These are phyloP conservation scores for Alouatta palliata DNA, from an alignment of 2,113 vertebrate genomes.

Conservation along the genomic window DNA sequence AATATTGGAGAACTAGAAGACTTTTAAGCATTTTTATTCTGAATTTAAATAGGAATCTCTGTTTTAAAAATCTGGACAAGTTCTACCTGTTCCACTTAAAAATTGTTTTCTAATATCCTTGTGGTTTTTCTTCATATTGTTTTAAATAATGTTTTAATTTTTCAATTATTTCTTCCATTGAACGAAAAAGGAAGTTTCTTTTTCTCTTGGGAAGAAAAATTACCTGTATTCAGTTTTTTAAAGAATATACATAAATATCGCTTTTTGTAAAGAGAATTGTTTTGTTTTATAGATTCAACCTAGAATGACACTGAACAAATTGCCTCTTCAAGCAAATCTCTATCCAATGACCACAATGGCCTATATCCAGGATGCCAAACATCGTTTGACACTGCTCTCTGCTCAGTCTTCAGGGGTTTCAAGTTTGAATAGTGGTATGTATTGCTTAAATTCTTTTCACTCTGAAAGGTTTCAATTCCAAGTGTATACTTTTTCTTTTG, in stretches of 20 bases:
- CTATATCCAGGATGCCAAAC: constrained; percentile 88
- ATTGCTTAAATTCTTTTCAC: not conserved
- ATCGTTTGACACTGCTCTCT: constrained; percentile 89
- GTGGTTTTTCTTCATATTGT: constrained; percentile 52
- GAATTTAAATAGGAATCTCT: constrained; percentile 60
- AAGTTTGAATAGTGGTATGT: constrained; percentile 89
- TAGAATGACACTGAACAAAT: constrained; percentile 88
- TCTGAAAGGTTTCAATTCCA: not conserved
- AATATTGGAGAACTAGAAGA: constrained; percentile 51
- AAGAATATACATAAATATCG: constrained; percentile 66
- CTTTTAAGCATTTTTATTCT: constrained; percentile 59
- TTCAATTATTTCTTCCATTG: constrained; percentile 56
- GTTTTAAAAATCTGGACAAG: constrained; percentile 53
- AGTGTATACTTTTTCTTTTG: not conserved
- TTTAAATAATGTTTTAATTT: constrained; percentile 67
- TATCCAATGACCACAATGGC: constrained; percentile 93
- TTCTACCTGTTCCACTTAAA: constrained; percentile 47
- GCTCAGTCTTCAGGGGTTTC: constrained; percentile 92
- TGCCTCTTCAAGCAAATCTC: constrained; percentile 95
- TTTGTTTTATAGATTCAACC: constrained; percentile 91
- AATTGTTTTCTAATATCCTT: constrained; percentile 6
- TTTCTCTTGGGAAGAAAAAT: constrained; percentile 61
- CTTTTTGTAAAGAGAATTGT: constrained; percentile 42
- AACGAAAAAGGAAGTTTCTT: constrained; percentile 56
- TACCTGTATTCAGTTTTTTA: constrained; percentile 30